Evolutionary conservation across 2,113 vertebrate species (phyloP).

Genomic region (Toxotes chatareus): DNA sequence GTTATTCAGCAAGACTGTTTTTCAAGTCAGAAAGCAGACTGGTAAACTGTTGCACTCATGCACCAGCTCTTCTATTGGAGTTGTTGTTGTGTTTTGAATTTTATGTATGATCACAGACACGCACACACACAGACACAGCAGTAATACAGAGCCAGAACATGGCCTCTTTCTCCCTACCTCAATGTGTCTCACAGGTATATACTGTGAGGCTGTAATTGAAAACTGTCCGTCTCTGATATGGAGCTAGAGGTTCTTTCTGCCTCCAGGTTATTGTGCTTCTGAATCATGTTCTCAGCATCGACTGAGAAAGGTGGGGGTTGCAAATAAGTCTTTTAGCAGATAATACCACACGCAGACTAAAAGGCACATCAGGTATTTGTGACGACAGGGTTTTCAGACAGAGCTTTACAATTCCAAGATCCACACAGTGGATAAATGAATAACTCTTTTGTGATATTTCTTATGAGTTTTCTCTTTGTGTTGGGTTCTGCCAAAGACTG

Average conservation of each 20-base stretch:
- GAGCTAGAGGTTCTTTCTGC: neutral
- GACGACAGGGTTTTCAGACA: conserved; percentile 17
- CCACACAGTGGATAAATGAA: neutral
- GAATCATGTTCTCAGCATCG: neutral
- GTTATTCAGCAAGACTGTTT: neutral
- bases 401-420: neutral
- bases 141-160: neutral
- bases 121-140: neutral
- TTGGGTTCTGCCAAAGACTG: neutral
- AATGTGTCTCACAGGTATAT: neutral
- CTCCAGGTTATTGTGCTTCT: conserved; percentile 13
- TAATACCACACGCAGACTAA: neutral
- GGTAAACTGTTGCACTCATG: neutral
- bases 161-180: neutral
- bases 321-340: conserved; percentile 7
- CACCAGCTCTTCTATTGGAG: neutral
- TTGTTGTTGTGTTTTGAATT: too few species aligned
- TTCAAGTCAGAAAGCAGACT: neutral
- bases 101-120: neutral
- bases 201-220: conserved; percentile 35
- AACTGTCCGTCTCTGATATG: neutral
- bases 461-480: neutral
- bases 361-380: neutral
- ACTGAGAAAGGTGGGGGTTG: neutral
- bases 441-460: neutral